Evolutionary conservation across 2,113 vertebrate species (phyloP).

Genomic region (Danionella cerebrum): DNA sequence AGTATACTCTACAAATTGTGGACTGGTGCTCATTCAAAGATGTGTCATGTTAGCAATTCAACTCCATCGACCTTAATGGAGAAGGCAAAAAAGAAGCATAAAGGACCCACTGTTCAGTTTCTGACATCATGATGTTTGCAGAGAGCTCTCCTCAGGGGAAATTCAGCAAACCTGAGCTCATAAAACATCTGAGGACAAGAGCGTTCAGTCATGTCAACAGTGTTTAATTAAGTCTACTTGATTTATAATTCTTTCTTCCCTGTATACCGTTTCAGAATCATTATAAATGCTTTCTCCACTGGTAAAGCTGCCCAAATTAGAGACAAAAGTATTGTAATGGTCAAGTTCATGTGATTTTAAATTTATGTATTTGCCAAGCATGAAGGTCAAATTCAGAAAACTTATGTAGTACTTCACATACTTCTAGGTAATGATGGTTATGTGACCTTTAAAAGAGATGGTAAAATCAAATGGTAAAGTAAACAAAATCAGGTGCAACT

Average conservation of each 20-base stretch:
- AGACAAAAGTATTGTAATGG: background rate
- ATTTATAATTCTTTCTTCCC: background rate
- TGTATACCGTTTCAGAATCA: background rate
- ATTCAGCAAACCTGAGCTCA: background rate
- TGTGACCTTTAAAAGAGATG: too few species aligned
- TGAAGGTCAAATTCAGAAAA: background rate
- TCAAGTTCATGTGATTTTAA: background rate
- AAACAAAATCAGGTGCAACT: too few species aligned
- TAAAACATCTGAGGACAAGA: background rate
- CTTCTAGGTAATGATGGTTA: background rate
- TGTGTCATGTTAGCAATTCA: too few species aligned
- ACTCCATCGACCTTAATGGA: too few species aligned
- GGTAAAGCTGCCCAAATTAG: background rate
- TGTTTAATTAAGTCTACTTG: background rate
- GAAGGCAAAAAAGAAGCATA: conserved; percentile 8
- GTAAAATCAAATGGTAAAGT: too few species aligned
- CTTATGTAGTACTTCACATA: too few species aligned
- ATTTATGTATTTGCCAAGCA: background rate
- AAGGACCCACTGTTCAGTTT: conserved; percentile 18
- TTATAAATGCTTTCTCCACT: background rate
- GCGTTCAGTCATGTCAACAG: background rate
- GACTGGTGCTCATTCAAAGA: too few species aligned
- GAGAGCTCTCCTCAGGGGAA: conserved; percentile 4
- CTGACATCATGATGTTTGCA: conserved; percentile 4
- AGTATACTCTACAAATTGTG: too few species aligned